Evolutionary conservation across 1,140 invertebrate genomes (phyloP).

Genomic region (Homarus americanus): DNA sequence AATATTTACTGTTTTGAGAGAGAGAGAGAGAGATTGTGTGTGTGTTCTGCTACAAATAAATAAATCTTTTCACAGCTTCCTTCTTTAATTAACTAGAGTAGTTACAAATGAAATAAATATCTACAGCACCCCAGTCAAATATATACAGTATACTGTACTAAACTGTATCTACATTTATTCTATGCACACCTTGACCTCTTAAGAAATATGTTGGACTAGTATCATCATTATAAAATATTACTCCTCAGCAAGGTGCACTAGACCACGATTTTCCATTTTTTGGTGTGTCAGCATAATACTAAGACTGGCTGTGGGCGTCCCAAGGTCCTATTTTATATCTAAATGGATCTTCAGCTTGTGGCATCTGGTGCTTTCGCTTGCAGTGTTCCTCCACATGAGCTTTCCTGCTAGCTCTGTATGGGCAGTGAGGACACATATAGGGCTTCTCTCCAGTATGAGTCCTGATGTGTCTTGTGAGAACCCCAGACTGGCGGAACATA

Average conservation of each 20-base stretch:
- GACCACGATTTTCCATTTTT: too few species aligned
- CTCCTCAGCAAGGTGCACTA: too few species aligned
- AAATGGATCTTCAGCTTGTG: conserved; percentile 10
- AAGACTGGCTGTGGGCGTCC: conserved; percentile 25
- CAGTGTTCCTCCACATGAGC: conserved; percentile 66
- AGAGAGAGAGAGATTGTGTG: too few species aligned
- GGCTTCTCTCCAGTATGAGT: conserved; percentile 66
- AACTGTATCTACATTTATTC: too few species aligned
- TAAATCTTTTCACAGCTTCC: too few species aligned
- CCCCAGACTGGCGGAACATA: conserved; percentile 61
- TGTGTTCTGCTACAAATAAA: too few species aligned
- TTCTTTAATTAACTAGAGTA: too few species aligned
- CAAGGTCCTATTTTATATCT: conserved; percentile 39
- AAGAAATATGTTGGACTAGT: neutral
- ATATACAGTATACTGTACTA: too few species aligned
- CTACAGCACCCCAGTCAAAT: too few species aligned
- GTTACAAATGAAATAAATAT: too few species aligned
- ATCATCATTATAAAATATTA: neutral
- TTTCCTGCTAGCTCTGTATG: conserved; percentile 56
- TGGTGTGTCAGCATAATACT: neutral
- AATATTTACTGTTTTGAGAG: too few species aligned
- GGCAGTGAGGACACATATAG: conserved; percentile 54
- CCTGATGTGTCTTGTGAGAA: conserved; percentile 66
- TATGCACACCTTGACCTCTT: too few species aligned
- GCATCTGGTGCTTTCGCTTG: conserved; percentile 33